Conservation (phyloP, 2,113 vertebrate genomes). For the Thalassoma bifasciatum region DNA sequence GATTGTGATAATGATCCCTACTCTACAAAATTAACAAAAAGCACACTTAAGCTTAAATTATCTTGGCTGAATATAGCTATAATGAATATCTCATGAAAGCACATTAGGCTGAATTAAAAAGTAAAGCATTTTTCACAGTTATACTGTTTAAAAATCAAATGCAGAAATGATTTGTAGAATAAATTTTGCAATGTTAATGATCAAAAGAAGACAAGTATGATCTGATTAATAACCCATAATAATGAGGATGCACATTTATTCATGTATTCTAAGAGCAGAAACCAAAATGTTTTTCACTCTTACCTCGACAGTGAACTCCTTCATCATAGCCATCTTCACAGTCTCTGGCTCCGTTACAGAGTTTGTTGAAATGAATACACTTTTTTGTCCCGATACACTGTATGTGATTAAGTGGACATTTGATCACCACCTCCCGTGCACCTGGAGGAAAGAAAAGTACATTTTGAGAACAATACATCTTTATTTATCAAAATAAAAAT, state of each 20-base stretch:
- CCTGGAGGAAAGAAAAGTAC: conserved; percentile 80
- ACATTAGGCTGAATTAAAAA: conserved; percentile 31
- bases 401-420: conserved; percentile 90
- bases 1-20: conserved; percentile 11
- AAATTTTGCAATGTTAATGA: conserved; percentile 56
- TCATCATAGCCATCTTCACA: conserved; percentile 94
- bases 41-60: conserved; percentile 10
- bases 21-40: background rate
- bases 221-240: conserved; percentile 52
- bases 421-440: conserved; percentile 85
- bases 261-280: conserved; percentile 43
- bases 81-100: conserved; percentile 30
- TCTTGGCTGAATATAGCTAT: conserved; percentile 9
- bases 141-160: conserved; percentile 39
- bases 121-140: conserved; percentile 29
- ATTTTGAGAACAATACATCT: background rate
- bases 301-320: conserved; percentile 94
- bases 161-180: conserved; percentile 30
- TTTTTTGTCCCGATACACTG: conserved; percentile 88
- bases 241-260: conserved; percentile 42
- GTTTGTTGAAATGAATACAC: conserved; percentile 94
- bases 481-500: too few relatives aligned
- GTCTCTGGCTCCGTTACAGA: conserved; percentile 92
- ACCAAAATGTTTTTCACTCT: conserved; percentile 63
- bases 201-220: conserved; percentile 37